These are phyloP conservation scores for Spatulosminthurus flaviceps DNA, from an alignment of 2,888 invertebrate genomes.

Conservation along the genomic window DNA sequence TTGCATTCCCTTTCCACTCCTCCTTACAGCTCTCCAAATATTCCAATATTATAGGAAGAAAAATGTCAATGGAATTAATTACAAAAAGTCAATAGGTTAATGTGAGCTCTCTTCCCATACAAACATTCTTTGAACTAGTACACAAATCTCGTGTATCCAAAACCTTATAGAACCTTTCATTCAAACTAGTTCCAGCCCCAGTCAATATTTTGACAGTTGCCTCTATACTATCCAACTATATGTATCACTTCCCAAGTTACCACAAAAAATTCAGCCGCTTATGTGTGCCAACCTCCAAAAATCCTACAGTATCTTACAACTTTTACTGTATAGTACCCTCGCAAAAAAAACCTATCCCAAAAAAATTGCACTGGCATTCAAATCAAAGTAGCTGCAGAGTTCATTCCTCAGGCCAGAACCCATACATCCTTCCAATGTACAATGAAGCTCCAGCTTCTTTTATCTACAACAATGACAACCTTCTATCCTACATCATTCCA, in stretches of 20 bases:
- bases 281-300: not conserved
- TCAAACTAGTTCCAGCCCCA: not conserved
- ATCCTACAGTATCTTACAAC: no score
- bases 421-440: no score
- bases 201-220: constrained; percentile 30
- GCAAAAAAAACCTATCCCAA: not conserved
- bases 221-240: no score
- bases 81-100: constrained; percentile 16
- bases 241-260: no score
- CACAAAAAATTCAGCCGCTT: not conserved
- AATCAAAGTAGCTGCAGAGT: not conserved
- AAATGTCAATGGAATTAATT: constrained; percentile 3
- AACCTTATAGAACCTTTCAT: no score
- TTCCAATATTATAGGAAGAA: not conserved
- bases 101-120: constrained; percentile 6
- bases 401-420: not conserved
- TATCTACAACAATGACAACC: no score
- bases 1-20: not conserved
- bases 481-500: no score
- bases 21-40: no score
- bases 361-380: constrained; percentile 13
- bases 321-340: no score
- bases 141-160: no score
- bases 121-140: not conserved
- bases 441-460: no score